These are phyloP conservation scores for Agrotis clavis DNA, from an alignment of 2,888 invertebrate species.

Conservation along the genomic window DNA sequence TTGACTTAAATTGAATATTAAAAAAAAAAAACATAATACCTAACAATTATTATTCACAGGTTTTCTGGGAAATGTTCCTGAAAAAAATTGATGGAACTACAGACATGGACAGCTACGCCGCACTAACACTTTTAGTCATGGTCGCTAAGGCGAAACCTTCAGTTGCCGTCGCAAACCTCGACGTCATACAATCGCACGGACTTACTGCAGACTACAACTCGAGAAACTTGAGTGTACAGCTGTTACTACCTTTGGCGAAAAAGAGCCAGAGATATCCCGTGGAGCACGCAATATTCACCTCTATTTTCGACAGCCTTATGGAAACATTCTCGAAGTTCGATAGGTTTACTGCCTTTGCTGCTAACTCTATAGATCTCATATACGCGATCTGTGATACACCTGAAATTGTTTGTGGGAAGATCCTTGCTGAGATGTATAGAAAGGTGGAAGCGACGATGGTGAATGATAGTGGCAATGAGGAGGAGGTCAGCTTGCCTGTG, in stretches of 20 bases:
- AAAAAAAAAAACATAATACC: too few relatives aligned
- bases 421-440: conserved; percentile 87
- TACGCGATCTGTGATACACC: conserved; percentile 92
- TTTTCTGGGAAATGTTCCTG: conserved; percentile 96
- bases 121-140: conserved; percentile 95
- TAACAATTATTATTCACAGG: conserved; percentile 82
- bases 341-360: conserved; percentile 89
- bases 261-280: conserved; percentile 83
- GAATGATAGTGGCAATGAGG: conserved; percentile 77
- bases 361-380: conserved; percentile 88
- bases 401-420: conserved; percentile 87
- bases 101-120: conserved; percentile 93
- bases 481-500: conserved; percentile 78
- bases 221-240: conserved; percentile 80
- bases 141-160: conserved; percentile 91
- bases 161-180: conserved; percentile 93
- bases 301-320: conserved; percentile 83
- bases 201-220: conserved; percentile 90
- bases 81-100: conserved; percentile 93
- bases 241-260: conserved; percentile 81
- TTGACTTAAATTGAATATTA: too few relatives aligned
- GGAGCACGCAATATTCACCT: conserved; percentile 80
- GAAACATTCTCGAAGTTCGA: conserved; percentile 87
- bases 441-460: conserved; percentile 84
- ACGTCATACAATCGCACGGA: conserved; percentile 94